These are phyloP conservation scores for Agrilus planipennis DNA, from an alignment of 1,140 invertebrate genomes.

Conservation along the genomic window DNA sequence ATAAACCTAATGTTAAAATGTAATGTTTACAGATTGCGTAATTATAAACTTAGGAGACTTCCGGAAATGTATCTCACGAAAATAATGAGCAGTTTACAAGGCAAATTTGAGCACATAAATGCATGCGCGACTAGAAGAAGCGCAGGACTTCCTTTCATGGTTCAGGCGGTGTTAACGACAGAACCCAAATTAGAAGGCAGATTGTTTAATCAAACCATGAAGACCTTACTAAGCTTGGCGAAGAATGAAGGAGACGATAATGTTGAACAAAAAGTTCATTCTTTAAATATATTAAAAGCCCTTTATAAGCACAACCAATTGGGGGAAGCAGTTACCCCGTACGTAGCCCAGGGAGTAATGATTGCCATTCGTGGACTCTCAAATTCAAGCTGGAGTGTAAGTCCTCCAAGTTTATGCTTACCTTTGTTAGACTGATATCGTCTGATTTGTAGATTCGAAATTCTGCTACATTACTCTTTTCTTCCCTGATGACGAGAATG, in stretches of 20 bases:
- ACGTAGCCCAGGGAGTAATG: conserved; percentile 58
- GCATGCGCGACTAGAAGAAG: conserved; percentile 4
- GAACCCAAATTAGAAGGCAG: conserved; percentile 45
- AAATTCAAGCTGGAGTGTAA: conserved; percentile 65
- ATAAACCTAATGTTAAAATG: too few species aligned
- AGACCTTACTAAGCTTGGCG: conserved; percentile 40
- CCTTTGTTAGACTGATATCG: conserved; percentile 8
- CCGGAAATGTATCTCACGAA: neutral
- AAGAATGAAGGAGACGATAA: conserved; percentile 11
- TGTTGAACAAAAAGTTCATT: conserved; percentile 55
- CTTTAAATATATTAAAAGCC: conserved; percentile 74
- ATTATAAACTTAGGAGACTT: neutral
- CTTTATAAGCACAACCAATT: conserved; percentile 66
- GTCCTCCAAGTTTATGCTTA: conserved; percentile 22
- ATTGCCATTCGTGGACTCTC: conserved; percentile 65
- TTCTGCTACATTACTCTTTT: conserved; percentile 73
- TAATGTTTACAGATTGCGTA: neutral
- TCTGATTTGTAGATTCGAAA: conserved; percentile 57
- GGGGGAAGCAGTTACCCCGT: conserved; percentile 57
- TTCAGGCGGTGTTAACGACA: conserved; percentile 57
- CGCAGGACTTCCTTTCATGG: conserved; percentile 17
- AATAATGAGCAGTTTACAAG: neutral
- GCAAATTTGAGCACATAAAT: neutral
- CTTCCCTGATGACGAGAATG: conserved; percentile 71
- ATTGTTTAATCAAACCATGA: conserved; percentile 51